Evolutionary conservation across 2,113 vertebrate species (phyloP), one percentile per base, ranked within the genome.

Genomic region (Cryptotis parvus): DNA sequence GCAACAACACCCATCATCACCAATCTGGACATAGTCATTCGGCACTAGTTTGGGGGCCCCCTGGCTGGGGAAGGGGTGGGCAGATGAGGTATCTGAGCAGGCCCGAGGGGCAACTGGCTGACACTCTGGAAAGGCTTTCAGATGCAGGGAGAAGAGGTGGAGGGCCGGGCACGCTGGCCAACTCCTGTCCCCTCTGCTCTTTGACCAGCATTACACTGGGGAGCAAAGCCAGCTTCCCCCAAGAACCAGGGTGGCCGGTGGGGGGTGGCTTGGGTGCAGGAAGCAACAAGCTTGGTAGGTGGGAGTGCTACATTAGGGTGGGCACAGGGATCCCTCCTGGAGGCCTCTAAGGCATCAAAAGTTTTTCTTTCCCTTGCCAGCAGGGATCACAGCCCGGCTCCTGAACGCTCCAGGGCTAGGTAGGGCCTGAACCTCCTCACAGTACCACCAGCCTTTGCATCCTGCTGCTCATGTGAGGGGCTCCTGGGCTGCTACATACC

Each of bases 11-110:
- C 95, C 96, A 96, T 94, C 14, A 4, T 87, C 95, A 96, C 96
- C 95, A 94, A 92, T 97, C 95, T 94, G 95, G 96, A 97, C 96
- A 90, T 94, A 85, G 96, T 97, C 94, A 94, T 96, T 95, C 95
- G 95, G 95, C 96, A 97, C 96, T 93, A 94, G 92, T 89, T 91
- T 94, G 84, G 16, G 75, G 78, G 55, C 84, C 92, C 95, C 92
- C 94, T 29, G 68, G 27, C 35, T 22, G 33, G 76, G 91, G 94
- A 55, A 41, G 70, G 58, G 84, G 65, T 0, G 0, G 89, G 85
- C 63, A 7, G 78, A 92, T 97, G 96, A 97, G 96, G 96, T 97
- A 97, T 96, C 94, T 95, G 95, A 94, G 96, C 84, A 78, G 92
- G 90, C 95, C 95, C 35, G 0, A 74, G 87, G 91, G 84, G 70